These are phyloP conservation scores for Temnothorax unifasciatus DNA, from an alignment of 2,888 invertebrate genomes.

Conservation along the genomic window DNA sequence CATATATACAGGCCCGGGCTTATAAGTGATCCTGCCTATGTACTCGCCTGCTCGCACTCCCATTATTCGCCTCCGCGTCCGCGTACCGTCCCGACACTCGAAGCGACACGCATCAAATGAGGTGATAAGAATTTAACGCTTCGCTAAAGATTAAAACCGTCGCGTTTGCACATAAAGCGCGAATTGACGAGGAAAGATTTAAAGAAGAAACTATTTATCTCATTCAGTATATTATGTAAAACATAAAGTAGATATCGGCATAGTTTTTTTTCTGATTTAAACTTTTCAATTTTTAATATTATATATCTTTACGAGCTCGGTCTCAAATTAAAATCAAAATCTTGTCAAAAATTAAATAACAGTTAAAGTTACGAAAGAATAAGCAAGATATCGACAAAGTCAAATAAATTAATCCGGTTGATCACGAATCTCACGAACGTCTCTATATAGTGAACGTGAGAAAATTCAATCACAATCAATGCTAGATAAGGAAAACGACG, in stretches of 20 bases:
- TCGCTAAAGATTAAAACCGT: neutral
- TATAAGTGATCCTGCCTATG: conserved; percentile 75
- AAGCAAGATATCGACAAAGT: neutral
- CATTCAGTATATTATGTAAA: neutral
- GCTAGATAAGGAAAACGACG: conserved; percentile 46
- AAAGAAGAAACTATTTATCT: neutral
- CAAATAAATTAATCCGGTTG: conserved; percentile 24
- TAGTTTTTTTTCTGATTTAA: neutral
- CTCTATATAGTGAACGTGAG: neutral
- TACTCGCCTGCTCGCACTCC: conserved; percentile 57
- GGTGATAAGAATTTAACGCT: conserved; percentile 33
- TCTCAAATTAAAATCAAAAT: neutral
- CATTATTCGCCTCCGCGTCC: conserved; percentile 39
- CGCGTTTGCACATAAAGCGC: neutral
- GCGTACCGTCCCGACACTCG: conserved; percentile 24
- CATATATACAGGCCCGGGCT: conserved; percentile 72
- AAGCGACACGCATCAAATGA: conserved; percentile 14
- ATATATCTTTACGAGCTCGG: neutral
- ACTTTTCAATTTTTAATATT: neutral
- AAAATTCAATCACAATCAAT: conserved; percentile 52
- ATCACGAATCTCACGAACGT: conserved; percentile 12
- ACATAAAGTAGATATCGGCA: neutral
- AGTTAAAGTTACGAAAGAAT: neutral
- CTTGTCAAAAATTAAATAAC: neutral
- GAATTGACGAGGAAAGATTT: neutral